Evolutionary conservation across 2,797 vertebrate genomes (phyloP).

Genomic region (Syndactyla subalaris): DNA sequence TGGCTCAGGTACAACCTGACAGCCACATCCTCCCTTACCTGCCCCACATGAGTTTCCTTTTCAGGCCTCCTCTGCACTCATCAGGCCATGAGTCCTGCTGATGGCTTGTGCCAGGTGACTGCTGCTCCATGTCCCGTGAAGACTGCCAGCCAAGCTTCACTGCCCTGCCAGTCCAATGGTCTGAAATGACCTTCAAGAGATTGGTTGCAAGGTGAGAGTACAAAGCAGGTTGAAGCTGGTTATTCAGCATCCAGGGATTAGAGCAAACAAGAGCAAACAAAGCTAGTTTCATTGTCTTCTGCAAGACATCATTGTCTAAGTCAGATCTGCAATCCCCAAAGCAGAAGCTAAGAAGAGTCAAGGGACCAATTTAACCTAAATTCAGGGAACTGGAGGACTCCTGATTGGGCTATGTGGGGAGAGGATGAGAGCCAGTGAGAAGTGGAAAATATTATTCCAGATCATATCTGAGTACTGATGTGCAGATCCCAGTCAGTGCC

Average conservation of each 20-base stretch:
- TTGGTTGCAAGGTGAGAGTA: background rate
- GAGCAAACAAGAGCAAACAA: background rate
- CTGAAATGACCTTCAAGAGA: slow-evolving; percentile 32
- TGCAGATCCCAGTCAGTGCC: background rate
- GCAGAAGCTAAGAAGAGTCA: background rate
- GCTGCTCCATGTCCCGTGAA: background rate
- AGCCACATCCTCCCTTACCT: background rate
- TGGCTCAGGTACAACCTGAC: background rate
- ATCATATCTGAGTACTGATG: background rate
- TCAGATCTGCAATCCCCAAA: background rate
- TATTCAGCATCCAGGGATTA: background rate
- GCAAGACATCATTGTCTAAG: background rate
- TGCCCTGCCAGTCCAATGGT: background rate
- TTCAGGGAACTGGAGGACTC: background rate
- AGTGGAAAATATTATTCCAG: background rate
- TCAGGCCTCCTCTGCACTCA: background rate
- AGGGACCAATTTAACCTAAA: background rate
- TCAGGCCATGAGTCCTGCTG: background rate
- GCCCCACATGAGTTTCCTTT: background rate
- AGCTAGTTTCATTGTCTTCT: background rate
- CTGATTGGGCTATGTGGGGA: background rate
- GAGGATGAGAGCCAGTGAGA: background rate
- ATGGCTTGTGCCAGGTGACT: background rate
- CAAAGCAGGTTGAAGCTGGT: background rate
- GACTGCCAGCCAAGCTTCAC: background rate